Percentiles rank a stretch among this genome's conserved stretches.
Conservation (phyloP, 2,797 vertebrate genomes). For the Pipistrellus pygmaeus region DNA sequence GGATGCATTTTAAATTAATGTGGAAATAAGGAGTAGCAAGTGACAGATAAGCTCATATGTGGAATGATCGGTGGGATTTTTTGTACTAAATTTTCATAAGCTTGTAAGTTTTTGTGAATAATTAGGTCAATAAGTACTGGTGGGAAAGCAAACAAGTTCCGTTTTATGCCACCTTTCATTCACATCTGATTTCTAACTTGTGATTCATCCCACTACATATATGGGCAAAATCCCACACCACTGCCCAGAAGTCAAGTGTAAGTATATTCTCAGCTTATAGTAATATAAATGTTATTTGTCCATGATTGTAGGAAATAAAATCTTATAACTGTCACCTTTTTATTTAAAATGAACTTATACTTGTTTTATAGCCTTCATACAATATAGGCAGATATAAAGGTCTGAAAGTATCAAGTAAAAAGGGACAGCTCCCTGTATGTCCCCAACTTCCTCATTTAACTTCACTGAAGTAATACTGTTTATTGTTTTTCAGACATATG, state of each 20-base stretch:
- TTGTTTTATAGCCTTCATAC: background rate
- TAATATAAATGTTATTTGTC: too few species aligned
- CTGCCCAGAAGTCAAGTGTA: constrained; percentile 19
- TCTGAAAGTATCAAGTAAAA: constrained; percentile 14
- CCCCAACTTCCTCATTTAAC: background rate
- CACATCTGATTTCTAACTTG: background rate
- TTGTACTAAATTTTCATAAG: constrained; percentile 11
- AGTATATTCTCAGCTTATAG: too few species aligned
- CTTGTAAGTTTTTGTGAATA: background rate
- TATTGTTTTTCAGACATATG: background rate
- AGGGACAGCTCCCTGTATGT: background rate
- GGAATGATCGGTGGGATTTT: background rate
- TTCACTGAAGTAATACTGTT: background rate
- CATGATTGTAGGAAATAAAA: too few species aligned
- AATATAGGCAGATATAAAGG: background rate
- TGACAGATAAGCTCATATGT: background rate
- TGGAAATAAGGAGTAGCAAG: background rate
- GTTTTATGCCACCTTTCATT: background rate
- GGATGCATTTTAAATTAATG: background rate
- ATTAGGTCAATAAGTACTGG: background rate
- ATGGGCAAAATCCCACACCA: background rate
- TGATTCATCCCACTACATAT: background rate
- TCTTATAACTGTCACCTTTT: too few species aligned
- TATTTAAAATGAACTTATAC: background rate
- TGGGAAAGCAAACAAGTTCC: background rate